Evolutionary conservation across 2,113 vertebrate species (phyloP).

Genomic region (Bettongia penicillata): DNA sequence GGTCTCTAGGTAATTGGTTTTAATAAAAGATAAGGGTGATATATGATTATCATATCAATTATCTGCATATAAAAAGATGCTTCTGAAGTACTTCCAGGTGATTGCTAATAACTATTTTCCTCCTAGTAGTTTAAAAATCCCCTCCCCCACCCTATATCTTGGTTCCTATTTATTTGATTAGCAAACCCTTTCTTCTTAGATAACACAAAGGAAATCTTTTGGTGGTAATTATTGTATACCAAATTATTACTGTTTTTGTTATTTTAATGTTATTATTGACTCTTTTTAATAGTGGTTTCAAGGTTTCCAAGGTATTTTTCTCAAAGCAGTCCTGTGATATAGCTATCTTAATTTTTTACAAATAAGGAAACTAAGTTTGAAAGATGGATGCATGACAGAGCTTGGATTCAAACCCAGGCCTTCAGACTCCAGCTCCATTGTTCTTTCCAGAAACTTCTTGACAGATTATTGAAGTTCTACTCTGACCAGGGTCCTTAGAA

Average conservation of each 20-base stretch:
- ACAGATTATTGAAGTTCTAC: not conserved
- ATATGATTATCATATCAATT: not conserved
- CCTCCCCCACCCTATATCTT: not conserved
- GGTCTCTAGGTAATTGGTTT: slow-evolving; percentile 8
- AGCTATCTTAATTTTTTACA: not conserved
- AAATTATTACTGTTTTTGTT: not conserved
- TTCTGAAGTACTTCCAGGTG: not conserved
- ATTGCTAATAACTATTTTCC: not conserved
- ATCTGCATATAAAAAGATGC: slow-evolving; percentile 9
- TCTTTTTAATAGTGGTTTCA: not conserved
- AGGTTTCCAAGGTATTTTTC: not conserved
- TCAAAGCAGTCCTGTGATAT: not conserved
- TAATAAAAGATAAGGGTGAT: not conserved
- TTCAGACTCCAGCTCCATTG: not conserved
- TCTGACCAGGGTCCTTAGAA: slow-evolving; percentile 1
- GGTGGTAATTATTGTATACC: not conserved
- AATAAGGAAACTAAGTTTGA: not conserved
- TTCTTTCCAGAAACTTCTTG: not conserved
- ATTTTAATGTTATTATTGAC: not conserved
- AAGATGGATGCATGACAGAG: not conserved
- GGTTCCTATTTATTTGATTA: not conserved
- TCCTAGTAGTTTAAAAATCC: not conserved
- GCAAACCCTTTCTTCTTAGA: not conserved
- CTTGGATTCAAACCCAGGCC: not conserved
- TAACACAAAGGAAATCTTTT: not conserved